Evolutionary conservation across 2,113 vertebrate species (phyloP), one percentile per base, ranked within the genome.

Genomic region (Ranitomeya variabilis): DNA sequence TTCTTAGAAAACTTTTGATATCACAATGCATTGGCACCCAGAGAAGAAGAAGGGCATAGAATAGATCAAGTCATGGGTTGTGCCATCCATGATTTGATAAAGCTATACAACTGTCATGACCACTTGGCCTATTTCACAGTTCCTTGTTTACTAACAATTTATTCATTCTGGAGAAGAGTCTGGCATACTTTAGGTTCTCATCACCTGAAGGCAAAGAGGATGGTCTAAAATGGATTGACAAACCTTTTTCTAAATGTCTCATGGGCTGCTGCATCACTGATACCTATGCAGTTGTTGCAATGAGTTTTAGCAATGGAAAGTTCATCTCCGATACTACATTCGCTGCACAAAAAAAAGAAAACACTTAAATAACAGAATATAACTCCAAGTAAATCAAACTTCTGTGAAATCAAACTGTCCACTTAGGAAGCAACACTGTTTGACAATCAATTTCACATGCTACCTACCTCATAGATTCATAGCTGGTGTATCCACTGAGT

Each of bases 181-280:
- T 21, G 21, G 64, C 7, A n/a, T 66, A 19, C 3, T 45, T 45
- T 45, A 45, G 5, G 18, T 64, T 64, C 18, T 21, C 18, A 7
- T 7, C 18, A 19, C 62, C 62, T 64, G 18, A 19, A 7, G 55
- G 21, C 19, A 10, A n/a, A 66, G 64, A 21, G 0, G 7, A 66
- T 66, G 69, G 8, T 71, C 26, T 6, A 71, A 71, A 9, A 7
- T 31, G 2, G 13, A 71, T 12, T 69, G n/a, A 21, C 11, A 0
- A 8, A 8, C 1, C 6, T 67, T 11, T 69, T 4, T 26, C n/a
- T 12, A 71, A 71, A 19, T 5, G 7, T 7, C 23, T 37, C n/a
- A 13, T 13, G 26, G n/a, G 0, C 12, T 1, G 0, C 12, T 1
- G 3, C 7, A n/a, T 57, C 64, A 13, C 0, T 8, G n/a, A 10